Conservation (phyloP, 2,113 vertebrate species). For the Protomyctophum bolini region DNA sequence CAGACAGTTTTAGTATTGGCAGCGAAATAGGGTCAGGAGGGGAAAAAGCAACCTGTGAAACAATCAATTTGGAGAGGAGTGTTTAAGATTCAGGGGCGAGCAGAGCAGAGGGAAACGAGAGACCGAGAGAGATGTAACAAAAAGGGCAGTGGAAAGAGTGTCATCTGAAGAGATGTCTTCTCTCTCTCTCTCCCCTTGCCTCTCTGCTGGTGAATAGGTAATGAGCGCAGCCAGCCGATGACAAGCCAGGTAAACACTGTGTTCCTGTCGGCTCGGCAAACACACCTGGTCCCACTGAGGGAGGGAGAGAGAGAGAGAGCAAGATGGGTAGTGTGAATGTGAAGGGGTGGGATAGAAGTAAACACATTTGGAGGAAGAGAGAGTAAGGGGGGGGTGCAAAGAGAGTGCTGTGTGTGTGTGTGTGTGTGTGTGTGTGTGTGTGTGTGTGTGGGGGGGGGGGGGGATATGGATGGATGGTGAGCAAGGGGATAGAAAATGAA, state of each 20-base stretch:
- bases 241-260: slow-evolving; percentile 50
- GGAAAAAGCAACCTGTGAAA: slow-evolving; percentile 16
- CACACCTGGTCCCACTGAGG: slow-evolving; percentile 36
- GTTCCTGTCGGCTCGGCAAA: slow-evolving; percentile 18
- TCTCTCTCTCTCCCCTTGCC: slow-evolving; percentile 27
- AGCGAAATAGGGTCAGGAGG: not conserved
- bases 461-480: not conserved
- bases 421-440: no score
- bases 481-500: not conserved
- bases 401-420: no score
- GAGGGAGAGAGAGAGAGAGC: slow-evolving; percentile 4
- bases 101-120: not conserved
- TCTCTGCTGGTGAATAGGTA: slow-evolving; percentile 40
- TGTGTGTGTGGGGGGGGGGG: no score
- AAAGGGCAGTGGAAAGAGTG: slow-evolving; percentile 14
- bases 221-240: slow-evolving; percentile 51
- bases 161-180: no score
- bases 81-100: slow-evolving; percentile 37
- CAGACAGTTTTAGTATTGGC: not conserved
- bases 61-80: slow-evolving; percentile 36
- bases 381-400: no score
- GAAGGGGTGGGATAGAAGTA: no score
- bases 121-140: slow-evolving; percentile 20
- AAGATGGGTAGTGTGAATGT: no score
- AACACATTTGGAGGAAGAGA: no score